Evolutionary conservation across 2,888 invertebrate genomes (phyloP), one percentile per base, ranked within the genome.

Genomic region (Salpingus planirostris): DNA sequence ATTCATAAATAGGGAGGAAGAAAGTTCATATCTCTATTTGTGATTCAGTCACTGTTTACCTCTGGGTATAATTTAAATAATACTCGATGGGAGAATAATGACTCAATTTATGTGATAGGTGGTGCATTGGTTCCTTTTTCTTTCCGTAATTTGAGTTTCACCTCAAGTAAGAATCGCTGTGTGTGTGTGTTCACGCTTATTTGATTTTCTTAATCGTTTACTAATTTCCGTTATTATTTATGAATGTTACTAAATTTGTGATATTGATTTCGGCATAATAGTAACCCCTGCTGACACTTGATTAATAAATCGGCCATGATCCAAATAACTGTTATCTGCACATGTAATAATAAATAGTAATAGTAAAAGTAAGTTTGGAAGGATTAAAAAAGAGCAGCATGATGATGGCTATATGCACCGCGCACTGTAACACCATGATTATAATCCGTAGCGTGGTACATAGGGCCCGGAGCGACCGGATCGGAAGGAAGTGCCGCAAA

Each of bases 401-500:
- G 18, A 18, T 5, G 5, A 18, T 18, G 18, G 18, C 18, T 18
- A 18, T 18, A 18, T 8, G 41, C 43, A 46, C 50, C 46, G 52
- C 43, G 54, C 57, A 55, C 54, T 54, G 55, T 57, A 59, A 52
- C 53, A 55, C 54, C 52, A 44, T 54, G 49, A 52, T 49, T 52
- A 36, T 51, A 52, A 52, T 55, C 50, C 53, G 57, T 64, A 66
- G 66, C 65, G 60, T 66, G 66, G 66, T 66, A 66, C 65, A 60
- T 66, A 65, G 66, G 65, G 63, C 60, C 60, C 34, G 63, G 62
- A 42, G 59, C 58, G 25, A 57, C 60, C 23, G 62, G 61, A 41
- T 57, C 58, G 14, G 60, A 60, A 34, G 57, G 60, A 24, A 59
- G 61, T 39, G 59, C 53, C 11, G 32, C 53, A n/a, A 54, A 50